These are phyloP conservation scores for Barnardius zonarius DNA, from an alignment of 2,113 vertebrate species.

Conservation along the genomic window DNA sequence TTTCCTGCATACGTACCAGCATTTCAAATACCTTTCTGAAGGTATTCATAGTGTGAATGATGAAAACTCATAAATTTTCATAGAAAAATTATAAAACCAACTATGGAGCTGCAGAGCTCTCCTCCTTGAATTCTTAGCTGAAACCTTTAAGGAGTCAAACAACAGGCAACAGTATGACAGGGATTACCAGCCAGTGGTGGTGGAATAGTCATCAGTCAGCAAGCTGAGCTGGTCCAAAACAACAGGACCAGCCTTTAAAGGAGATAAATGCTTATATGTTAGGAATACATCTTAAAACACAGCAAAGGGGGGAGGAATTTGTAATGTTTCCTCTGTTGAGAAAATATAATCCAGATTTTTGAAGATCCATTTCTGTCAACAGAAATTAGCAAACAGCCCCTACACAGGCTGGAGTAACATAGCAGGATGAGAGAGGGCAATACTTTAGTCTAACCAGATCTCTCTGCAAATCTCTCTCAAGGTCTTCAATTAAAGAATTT, in stretches of 20 bases:
- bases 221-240: not conserved
- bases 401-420: not conserved
- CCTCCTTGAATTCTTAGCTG: not conserved
- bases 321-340: not conserved
- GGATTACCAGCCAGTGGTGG: not conserved
- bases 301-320: not conserved
- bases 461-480: not conserved
- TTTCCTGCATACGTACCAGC: not conserved
- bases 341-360: not conserved
- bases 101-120: not conserved
- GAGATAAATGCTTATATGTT: not conserved
- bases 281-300: not conserved
- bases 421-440: not conserved
- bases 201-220: not conserved
- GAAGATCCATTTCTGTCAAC: not conserved
- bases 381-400: not conserved
- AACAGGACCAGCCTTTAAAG: not conserved
- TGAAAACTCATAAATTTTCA: not conserved
- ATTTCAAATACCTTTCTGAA: not conserved
- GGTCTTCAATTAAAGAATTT: not conserved
- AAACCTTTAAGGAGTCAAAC: not conserved
- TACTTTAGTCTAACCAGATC: not conserved
- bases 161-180: not conserved
- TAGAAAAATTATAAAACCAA: not conserved
- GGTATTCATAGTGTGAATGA: not conserved